phyloP scores from a whole-genome alignment of 2,888 invertebrate species.

The Microdon myrmicae region DNA sequence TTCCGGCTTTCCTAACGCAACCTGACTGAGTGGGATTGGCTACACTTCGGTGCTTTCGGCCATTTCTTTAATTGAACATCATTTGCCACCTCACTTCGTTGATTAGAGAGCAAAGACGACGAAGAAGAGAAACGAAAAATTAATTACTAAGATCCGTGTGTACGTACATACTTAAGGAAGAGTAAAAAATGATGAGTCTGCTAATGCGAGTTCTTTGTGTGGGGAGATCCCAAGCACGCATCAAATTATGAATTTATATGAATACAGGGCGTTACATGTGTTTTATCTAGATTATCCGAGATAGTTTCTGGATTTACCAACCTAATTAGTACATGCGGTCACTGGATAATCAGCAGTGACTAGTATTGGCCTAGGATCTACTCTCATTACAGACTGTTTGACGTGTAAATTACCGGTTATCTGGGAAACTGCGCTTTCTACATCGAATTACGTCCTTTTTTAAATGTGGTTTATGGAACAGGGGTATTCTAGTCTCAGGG shows the following conservation, averaged over 20 bases:
- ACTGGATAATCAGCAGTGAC: no score
- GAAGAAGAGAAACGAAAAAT: slow-evolving; percentile 16
- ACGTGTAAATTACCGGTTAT: slow-evolving; percentile 27
- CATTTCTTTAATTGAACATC: slow-evolving; percentile 46
- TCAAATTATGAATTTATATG: slow-evolving; percentile 32
- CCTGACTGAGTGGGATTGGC: slow-evolving; percentile 34
- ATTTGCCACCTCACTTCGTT: slow-evolving; percentile 36
- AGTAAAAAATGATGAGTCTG: no score
- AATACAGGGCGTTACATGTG: slow-evolving; percentile 8
- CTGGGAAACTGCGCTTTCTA: slow-evolving; percentile 12
- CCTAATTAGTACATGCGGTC: slow-evolving; percentile 3
- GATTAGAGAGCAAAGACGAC: no score
- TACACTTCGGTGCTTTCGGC: slow-evolving; percentile 8
- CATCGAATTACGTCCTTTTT: no score
- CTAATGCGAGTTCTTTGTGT: no score
- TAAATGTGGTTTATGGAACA: neutral
- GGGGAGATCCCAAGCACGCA: slow-evolving; percentile 16
- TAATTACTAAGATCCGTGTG: slow-evolving; percentile 26
- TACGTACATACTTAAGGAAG: neutral
- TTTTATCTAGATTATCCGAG: slow-evolving; percentile 8
- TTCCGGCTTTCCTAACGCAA: slow-evolving; percentile 33
- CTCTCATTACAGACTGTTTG: slow-evolving; percentile 27
- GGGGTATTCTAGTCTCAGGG: neutral
- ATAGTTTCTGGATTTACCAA: slow-evolving; percentile 14
- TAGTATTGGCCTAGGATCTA: slow-evolving; percentile 4